Evolutionary conservation across 2,888 invertebrate species (phyloP).

Genomic region (Harpalus rufipes): DNA sequence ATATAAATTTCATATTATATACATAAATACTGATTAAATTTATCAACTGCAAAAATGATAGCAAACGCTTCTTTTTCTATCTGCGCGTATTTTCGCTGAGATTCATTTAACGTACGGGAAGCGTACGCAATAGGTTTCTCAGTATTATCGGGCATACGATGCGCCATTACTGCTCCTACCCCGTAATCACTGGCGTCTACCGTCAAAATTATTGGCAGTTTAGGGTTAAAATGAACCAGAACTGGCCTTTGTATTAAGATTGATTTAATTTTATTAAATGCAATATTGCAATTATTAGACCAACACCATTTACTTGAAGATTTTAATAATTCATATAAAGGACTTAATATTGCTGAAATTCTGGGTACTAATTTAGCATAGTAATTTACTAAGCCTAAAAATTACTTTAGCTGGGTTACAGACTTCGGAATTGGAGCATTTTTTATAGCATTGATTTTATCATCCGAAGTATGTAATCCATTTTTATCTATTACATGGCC

Average conservation of each 20-base stretch:
- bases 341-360: constrained; percentile 58
- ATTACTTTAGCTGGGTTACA: constrained; percentile 54
- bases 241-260: background rate
- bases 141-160: constrained; percentile 9
- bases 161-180: constrained; percentile 37
- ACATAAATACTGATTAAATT: constrained; percentile 48
- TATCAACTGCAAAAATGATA: constrained; percentile 51
- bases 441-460: constrained; percentile 56
- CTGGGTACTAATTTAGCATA: constrained; percentile 68
- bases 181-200: constrained; percentile 52
- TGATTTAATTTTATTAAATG: constrained; percentile 38
- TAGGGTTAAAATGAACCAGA: constrained; percentile 29
- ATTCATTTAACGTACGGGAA: constrained; percentile 67
- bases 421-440: constrained; percentile 56
- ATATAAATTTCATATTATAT: constrained; percentile 30
- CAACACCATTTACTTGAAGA: constrained; percentile 32
- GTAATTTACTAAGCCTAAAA: constrained; percentile 68
- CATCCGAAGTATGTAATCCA: constrained; percentile 50
- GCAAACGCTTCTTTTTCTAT: constrained; percentile 67
- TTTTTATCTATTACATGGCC: constrained; percentile 65
- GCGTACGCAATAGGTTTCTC: constrained; percentile 68
- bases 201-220: constrained; percentile 62
- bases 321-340: constrained; percentile 53
- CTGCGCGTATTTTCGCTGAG: constrained; percentile 65
- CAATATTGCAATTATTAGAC: constrained; percentile 19